These are phyloP conservation scores for Lasioglossum villosulum DNA, from an alignment of 2,888 invertebrate species.

Conservation along the genomic window DNA sequence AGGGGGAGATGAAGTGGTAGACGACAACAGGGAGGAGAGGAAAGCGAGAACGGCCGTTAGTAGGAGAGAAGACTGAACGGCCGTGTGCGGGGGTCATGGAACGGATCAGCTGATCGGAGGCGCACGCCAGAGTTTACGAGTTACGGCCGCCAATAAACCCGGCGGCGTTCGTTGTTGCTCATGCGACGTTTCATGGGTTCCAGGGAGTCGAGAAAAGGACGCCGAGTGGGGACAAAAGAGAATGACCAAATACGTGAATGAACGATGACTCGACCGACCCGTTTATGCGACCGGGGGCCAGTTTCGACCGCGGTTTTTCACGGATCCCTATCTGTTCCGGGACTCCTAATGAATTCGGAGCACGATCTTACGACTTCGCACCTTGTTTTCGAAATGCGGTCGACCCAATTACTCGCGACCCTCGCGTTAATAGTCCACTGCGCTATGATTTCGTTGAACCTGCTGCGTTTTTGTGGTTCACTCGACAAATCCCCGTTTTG, in stretches of 20 bases:
- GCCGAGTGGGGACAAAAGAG: slow-evolving; percentile 66
- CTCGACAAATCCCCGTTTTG: too few species aligned
- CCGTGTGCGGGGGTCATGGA: slow-evolving; percentile 81
- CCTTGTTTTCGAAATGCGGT: not conserved
- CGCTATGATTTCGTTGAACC: not conserved
- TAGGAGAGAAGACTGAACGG: slow-evolving; percentile 68
- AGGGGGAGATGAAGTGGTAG: not conserved
- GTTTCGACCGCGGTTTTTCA: slow-evolving; percentile 14
- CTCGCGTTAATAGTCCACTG: too few species aligned
- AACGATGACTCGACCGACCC: slow-evolving; percentile 72
- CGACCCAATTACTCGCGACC: not conserved
- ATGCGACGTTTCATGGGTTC: slow-evolving; percentile 80
- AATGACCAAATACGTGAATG: slow-evolving; percentile 76
- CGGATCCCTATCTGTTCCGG: not conserved
- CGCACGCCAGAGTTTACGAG: slow-evolving; percentile 84
- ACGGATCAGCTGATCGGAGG: slow-evolving; percentile 85
- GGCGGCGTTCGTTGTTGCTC: slow-evolving; percentile 82
- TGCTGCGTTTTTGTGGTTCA: too few species aligned
- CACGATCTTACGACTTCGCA: slow-evolving; percentile 21
- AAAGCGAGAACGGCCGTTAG: slow-evolving; percentile 63
- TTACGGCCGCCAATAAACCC: slow-evolving; percentile 85
- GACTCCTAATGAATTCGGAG: slow-evolving; percentile 1
- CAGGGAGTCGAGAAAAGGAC: slow-evolving; percentile 72
- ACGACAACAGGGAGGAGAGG: slow-evolving; percentile 27
- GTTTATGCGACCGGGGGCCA: slow-evolving; percentile 30